Conservation (phyloP, 2,888 invertebrate species). For the Leptogaster cylindrica region DNA sequence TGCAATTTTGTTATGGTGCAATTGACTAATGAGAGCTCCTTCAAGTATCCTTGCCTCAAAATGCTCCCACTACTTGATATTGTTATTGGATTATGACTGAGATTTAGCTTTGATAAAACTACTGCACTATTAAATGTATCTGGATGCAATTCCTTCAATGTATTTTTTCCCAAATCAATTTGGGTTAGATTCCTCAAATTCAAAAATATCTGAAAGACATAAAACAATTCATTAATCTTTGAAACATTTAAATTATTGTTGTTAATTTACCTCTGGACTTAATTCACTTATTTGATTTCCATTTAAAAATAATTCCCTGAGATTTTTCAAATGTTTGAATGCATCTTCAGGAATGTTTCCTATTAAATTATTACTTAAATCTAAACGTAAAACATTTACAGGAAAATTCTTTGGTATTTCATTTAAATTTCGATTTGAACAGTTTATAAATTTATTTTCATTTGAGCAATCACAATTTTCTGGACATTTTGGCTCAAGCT, state of each 20-base stretch:
- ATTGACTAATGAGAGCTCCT: constrained; percentile 57
- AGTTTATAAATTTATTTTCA: constrained; percentile 60
- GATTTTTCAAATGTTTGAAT: constrained; percentile 55
- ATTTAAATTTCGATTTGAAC: constrained; percentile 63
- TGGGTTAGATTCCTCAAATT: constrained; percentile 55
- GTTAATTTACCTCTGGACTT: neutral
- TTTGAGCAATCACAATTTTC: constrained; percentile 56
- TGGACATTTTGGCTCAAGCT: constrained; percentile 57
- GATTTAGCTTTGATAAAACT: constrained; percentile 56
- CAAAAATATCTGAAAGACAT: constrained; percentile 55
- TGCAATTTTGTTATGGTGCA: constrained; percentile 59
- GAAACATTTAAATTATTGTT: neutral
- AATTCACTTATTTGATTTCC: constrained; percentile 50
- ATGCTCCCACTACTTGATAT: constrained; percentile 55
- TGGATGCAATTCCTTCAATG: constrained; percentile 55
- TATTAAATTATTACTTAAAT: constrained; percentile 59
- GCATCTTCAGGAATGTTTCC: constrained; percentile 53
- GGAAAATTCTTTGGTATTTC: constrained; percentile 63
- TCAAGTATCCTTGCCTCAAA: constrained; percentile 56
- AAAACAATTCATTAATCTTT: neutral
- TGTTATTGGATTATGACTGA: constrained; percentile 59
- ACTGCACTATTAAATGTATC: constrained; percentile 56
- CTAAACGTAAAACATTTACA: constrained; percentile 54
- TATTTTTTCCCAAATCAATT: constrained; percentile 58
- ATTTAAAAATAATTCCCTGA: constrained; percentile 57